Percentiles rank a stretch among this genome's conserved stretches.
These are phyloP conservation scores for Borostomias antarcticus DNA, from an alignment of 2,797 vertebrate genomes.

Conservation along the genomic window DNA sequence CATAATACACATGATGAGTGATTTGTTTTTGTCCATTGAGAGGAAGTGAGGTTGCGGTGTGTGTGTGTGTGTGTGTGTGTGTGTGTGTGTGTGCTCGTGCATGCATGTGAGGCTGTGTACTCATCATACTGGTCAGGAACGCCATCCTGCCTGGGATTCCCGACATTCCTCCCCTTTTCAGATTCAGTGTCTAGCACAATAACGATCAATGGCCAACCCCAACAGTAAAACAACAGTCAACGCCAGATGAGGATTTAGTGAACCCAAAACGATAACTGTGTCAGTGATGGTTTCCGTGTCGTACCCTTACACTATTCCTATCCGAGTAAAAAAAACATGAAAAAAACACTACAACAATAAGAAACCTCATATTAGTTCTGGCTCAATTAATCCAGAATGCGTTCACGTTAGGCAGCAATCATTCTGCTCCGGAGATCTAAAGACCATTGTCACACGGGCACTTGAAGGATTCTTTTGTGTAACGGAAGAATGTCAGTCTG, in stretches of 20 bases:
- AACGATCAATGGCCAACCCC: slow-evolving; percentile 6
- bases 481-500: slow-evolving; percentile 74
- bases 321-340: slow-evolving; percentile 2
- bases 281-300: slow-evolving; percentile 29
- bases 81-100: too few relatives aligned
- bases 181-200: slow-evolving; percentile 17
- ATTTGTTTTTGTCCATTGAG: background rate
- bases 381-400: slow-evolving; percentile 75
- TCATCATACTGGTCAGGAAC: slow-evolving; percentile 53
- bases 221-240: slow-evolving; percentile 22
- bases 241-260: slow-evolving; percentile 17
- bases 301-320: background rate
- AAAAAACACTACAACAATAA: background rate
- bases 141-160: slow-evolving; percentile 33
- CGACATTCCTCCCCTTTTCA: slow-evolving; percentile 18
- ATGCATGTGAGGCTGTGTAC: slow-evolving; percentile 52
- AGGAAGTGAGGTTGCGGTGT: background rate
- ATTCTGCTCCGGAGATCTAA: slow-evolving; percentile 81
- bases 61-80: background rate
- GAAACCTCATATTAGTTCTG: slow-evolving; percentile 74
- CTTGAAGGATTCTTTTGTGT: slow-evolving; percentile 82
- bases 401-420: slow-evolving; percentile 76
- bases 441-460: slow-evolving; percentile 78
- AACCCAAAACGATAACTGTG: slow-evolving; percentile 31
- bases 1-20: background rate